Evolutionary conservation across 2,888 invertebrate genomes (phyloP).

Genomic region (Glomeris marginata): DNA sequence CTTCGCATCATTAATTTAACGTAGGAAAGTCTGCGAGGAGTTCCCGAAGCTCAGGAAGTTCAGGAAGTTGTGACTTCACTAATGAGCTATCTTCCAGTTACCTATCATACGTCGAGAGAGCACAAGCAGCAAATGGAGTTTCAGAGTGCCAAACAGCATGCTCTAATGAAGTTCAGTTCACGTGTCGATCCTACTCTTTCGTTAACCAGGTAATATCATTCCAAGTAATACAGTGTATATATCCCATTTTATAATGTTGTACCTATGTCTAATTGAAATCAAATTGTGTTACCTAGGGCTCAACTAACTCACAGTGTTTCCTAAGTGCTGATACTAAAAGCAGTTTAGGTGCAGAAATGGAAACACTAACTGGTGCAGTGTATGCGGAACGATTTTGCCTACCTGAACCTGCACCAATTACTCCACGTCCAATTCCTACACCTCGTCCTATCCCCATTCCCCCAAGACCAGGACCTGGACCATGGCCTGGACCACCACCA

Average conservation of each 20-base stretch:
- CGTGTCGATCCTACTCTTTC: conserved; percentile 32
- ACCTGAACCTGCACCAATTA: neutral
- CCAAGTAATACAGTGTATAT: too few species aligned
- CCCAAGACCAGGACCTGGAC: conserved; percentile 18
- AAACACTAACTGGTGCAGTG: conserved; percentile 26
- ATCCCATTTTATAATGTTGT: too few species aligned
- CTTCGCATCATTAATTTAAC: too few species aligned
- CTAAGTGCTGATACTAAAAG: conserved; percentile 10
- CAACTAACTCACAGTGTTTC: conserved; percentile 5
- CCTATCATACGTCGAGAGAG: conserved; percentile 31
- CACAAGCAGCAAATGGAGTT: conserved; percentile 28
- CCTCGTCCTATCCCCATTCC: conserved; percentile 19
- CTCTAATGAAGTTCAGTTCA: conserved; percentile 31
- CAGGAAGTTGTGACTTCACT: conserved; percentile 26
- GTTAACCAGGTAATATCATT: conserved; percentile 16
- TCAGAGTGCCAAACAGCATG: conserved; percentile 32
- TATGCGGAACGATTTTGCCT: conserved; percentile 27
- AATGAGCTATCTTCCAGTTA: conserved; percentile 27
- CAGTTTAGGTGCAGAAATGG: conserved; percentile 11
- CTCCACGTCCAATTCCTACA: conserved; percentile 15
- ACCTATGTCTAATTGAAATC: too few species aligned
- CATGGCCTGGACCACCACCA: conserved; percentile 14
- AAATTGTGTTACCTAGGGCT: neutral
- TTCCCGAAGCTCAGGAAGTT: too few species aligned
- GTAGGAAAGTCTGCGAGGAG: too few species aligned